Evolutionary conservation across 1,140 invertebrate genomes (phyloP).

Genomic region (Drosophila suzukii): DNA sequence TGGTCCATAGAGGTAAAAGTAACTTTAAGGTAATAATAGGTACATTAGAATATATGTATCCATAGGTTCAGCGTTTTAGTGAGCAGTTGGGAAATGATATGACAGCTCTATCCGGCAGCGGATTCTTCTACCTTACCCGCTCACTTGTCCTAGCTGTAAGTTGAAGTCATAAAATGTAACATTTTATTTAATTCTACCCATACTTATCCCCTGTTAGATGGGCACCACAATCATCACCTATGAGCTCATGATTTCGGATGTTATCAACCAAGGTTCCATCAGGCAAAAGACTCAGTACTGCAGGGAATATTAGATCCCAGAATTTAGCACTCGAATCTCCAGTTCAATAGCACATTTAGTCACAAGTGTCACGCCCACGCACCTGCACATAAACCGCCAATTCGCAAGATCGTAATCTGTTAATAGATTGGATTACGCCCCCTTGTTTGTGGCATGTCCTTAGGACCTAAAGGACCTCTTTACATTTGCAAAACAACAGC

Average conservation of each 20-base stretch:
- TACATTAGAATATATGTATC: neutral
- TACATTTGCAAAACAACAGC: slow-evolving; percentile 38
- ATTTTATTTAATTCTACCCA: no score
- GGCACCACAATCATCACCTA: slow-evolving; percentile 89
- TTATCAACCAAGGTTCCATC: slow-evolving; percentile 76
- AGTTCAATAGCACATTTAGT: slow-evolving; percentile 20
- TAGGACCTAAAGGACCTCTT: neutral
- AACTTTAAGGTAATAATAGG: fast-evolving
- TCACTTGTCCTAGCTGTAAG: slow-evolving; percentile 86
- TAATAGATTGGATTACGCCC: slow-evolving; percentile 20
- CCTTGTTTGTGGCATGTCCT: slow-evolving; percentile 31
- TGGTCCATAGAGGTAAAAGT: slow-evolving; percentile 86
- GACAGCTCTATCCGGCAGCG: slow-evolving; percentile 86
- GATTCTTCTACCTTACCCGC: slow-evolving; percentile 88
- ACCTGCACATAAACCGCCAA: slow-evolving; percentile 19
- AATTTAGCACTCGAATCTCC: neutral
- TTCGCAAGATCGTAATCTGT: slow-evolving; percentile 16
- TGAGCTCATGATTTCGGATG: slow-evolving; percentile 86
- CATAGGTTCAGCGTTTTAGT: slow-evolving; percentile 85
- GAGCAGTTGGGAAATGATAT: slow-evolving; percentile 87
- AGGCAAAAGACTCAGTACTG: slow-evolving; percentile 77
- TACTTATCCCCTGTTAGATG: slow-evolving; percentile 72
- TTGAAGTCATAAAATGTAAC: no score
- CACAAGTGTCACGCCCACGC: slow-evolving; percentile 30
- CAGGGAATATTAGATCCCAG: slow-evolving; percentile 48